Percentiles rank a stretch among this genome's conserved stretches.
phyloP scores from a whole-genome alignment of 2,113 vertebrate genomes.

The Leiothrix lutea region DNA sequence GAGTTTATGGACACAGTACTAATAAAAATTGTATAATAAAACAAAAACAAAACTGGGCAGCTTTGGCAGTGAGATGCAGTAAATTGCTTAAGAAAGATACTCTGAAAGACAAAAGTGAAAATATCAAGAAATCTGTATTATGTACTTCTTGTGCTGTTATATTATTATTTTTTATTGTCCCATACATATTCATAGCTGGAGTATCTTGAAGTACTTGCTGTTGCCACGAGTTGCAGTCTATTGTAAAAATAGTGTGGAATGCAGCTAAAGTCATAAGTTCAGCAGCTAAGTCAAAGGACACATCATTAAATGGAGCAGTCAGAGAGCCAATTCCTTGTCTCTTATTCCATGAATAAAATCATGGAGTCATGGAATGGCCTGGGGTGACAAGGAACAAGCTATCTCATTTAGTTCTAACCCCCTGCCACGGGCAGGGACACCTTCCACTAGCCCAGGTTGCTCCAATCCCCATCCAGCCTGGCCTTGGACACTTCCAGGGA shows the following conservation, averaged over 20 bases:
- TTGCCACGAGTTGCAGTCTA: neutral
- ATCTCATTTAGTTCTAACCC: neutral
- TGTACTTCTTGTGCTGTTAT: neutral
- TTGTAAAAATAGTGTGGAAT: neutral
- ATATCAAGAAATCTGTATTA: neutral
- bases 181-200: neutral
- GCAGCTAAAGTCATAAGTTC: neutral
- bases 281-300: neutral
- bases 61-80: neutral
- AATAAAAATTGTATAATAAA: constrained; percentile 33
- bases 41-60: neutral
- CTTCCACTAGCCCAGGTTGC: fast-evolving
- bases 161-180: neutral
- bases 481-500: neutral
- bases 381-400: neutral
- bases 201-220: neutral
- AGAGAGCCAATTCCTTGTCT: neutral
- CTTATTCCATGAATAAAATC: neutral
- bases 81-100: neutral
- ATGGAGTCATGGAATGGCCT: too few species aligned
- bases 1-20: neutral
- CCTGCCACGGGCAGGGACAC: neutral
- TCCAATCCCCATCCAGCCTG: fast-evolving
- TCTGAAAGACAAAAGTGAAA: neutral
- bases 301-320: neutral